Percentiles rank a stretch among this genome's conserved stretches.
Evolutionary conservation across 2,797 vertebrate genomes (phyloP).

Genomic region (Rhinogobio ventralis): DNA sequence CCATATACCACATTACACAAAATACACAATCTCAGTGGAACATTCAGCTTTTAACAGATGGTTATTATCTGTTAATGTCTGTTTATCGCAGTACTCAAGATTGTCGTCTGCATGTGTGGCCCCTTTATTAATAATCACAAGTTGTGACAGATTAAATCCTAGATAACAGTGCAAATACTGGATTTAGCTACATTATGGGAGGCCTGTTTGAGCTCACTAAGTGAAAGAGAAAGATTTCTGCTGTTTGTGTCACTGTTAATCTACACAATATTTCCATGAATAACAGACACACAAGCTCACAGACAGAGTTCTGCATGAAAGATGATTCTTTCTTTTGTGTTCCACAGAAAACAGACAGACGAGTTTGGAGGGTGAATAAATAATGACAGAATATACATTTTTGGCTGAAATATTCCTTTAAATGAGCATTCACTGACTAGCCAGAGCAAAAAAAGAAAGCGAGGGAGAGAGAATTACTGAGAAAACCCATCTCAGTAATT

Average conservation of each 20-base stretch:
- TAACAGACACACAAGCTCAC: constrained; percentile 14
- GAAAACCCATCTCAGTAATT: constrained; percentile 17
- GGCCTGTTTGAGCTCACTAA: neutral
- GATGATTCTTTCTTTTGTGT: constrained; percentile 27
- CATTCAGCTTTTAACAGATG: constrained; percentile 27
- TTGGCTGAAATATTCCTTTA: constrained; percentile 48
- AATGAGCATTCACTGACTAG: constrained; percentile 35
- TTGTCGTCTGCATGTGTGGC: constrained; percentile 22
- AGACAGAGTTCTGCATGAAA: neutral
- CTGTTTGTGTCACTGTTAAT: neutral
- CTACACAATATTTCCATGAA: neutral
- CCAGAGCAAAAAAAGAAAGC: constrained; percentile 34
- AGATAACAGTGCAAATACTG: constrained; percentile 43
- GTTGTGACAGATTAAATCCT: constrained; percentile 16
- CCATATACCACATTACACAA: constrained; percentile 27
- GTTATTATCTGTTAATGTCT: constrained; percentile 32
- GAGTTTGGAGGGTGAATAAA: neutral
- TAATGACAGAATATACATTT: constrained; percentile 14
- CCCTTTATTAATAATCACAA: constrained; percentile 37
- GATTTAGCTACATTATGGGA: constrained; percentile 22
- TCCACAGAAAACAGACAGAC: neutral
- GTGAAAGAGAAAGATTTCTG: neutral
- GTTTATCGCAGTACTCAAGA: constrained; percentile 5
- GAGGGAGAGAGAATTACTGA: constrained; percentile 52
- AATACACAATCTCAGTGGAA: constrained; percentile 12